Conservation (phyloP, 2,888 invertebrate genomes). For the Sinotaia quadrata region DNA sequence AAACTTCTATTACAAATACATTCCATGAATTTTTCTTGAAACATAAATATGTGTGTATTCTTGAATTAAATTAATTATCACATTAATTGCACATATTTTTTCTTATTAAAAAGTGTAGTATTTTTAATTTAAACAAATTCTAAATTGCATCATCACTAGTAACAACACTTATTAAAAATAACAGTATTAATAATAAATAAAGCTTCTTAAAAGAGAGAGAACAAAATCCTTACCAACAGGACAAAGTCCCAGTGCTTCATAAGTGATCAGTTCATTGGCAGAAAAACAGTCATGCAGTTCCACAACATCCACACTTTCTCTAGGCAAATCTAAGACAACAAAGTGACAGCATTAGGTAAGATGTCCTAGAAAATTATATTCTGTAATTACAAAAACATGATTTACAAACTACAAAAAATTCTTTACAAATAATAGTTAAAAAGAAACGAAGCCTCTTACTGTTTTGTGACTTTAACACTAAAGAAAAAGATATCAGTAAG, state of each 20-base stretch:
- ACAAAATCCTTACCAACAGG: constrained; percentile 65
- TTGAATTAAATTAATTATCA: no score
- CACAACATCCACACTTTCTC: constrained; percentile 90
- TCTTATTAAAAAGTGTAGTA: no score
- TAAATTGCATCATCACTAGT: no score
- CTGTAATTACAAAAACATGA: background rate
- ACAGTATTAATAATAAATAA: no score
- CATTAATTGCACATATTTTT: no score
- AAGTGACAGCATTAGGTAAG: constrained; percentile 14
- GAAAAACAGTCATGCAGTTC: constrained; percentile 99
- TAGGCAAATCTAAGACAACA: constrained; percentile 76
- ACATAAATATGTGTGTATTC: no score
- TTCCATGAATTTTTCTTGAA: no score
- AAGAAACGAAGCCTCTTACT: background rate
- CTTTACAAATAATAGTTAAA: background rate
- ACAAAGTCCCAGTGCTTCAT: constrained; percentile 95
- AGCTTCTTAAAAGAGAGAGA: background rate
- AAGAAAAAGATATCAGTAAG: no score
- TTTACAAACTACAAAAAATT: background rate
- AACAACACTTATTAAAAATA: no score
- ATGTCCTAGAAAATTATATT: background rate
- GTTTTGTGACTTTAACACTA: no score
- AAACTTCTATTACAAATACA: no score
- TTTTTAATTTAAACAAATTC: no score
- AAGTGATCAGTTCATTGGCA: constrained; percentile 95